Percentiles rank a stretch among this genome's conserved stretches.
Evolutionary conservation across 2,113 vertebrate genomes (phyloP).

Genomic region (Hippocampus comes): DNA sequence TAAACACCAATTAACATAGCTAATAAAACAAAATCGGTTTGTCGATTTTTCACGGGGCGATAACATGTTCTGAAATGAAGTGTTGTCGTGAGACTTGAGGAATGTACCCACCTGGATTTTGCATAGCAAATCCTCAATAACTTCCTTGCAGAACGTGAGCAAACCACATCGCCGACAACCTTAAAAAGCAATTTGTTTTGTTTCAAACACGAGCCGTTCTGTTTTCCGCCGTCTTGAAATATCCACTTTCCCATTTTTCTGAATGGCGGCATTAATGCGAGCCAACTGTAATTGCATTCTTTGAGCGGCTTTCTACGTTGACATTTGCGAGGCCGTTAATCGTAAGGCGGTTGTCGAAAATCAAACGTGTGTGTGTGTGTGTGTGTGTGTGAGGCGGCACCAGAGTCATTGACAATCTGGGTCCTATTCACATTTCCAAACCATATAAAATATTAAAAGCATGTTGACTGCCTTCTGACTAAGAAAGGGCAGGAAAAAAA

Average conservation of each 20-base stretch:
- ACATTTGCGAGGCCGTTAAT: not conserved
- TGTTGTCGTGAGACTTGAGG: too few relatives aligned
- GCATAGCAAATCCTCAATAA: too few relatives aligned
- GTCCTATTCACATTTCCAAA: not conserved
- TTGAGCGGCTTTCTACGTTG: not conserved
- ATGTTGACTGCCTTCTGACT: not conserved
- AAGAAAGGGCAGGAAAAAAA: not conserved
- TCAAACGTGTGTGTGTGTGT: not conserved
- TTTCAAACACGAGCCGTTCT: not conserved
- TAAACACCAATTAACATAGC: conserved; percentile 11
- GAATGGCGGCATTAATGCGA: not conserved
- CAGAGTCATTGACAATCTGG: not conserved
- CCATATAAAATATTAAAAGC: conserved; percentile 1
- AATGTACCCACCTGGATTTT: too few relatives aligned
- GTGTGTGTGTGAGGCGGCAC: not conserved
- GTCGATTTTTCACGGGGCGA: conserved; percentile 8
- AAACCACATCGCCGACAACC: not conserved
- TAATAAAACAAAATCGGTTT: not conserved
- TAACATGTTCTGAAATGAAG: too few relatives aligned
- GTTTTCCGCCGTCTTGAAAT: not conserved
- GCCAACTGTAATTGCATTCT: not conserved
- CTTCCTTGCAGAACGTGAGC: not conserved
- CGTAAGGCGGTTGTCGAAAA: not conserved
- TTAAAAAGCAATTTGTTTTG: not conserved
- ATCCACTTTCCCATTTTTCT: not conserved